Conservation (phyloP, 2,888 invertebrate genomes). For the Diaprepes abbreviatus region DNA sequence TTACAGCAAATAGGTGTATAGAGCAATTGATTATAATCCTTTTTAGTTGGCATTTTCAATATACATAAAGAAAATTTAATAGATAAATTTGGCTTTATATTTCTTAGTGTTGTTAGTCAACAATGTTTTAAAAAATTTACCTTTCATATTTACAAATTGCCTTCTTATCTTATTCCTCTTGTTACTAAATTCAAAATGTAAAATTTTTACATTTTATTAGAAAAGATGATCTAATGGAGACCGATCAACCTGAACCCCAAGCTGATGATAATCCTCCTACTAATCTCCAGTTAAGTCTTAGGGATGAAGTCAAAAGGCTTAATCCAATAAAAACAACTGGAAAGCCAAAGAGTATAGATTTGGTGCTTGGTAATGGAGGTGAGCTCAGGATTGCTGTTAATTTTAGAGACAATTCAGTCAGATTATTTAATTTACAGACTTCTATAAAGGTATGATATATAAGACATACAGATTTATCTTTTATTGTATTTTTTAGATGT, state of each 20-base stretch:
- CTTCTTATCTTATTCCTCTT: too few species aligned
- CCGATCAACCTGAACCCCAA: constrained; percentile 59
- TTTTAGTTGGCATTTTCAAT: too few species aligned
- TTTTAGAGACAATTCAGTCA: constrained; percentile 82
- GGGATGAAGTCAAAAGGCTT: constrained; percentile 81
- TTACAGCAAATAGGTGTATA: too few species aligned
- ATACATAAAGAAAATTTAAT: too few species aligned
- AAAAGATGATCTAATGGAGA: constrained; percentile 54
- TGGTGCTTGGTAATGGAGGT: constrained; percentile 79
- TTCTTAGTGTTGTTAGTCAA: too few species aligned
- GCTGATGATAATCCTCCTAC: constrained; percentile 1
- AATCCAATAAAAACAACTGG: constrained; percentile 75
- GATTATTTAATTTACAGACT: constrained; percentile 76
- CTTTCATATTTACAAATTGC: too few species aligned
- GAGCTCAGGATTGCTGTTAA: constrained; percentile 78
- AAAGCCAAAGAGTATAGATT: constrained; percentile 80
- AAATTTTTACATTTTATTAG: constrained; percentile 53
- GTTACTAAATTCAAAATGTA: too few species aligned
- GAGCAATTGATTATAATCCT: too few species aligned
- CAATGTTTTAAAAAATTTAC: too few species aligned
- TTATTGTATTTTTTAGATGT: too few species aligned
- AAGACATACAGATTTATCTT: too few species aligned
- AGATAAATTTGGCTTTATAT: too few species aligned
- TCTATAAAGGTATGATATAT: constrained; percentile 51
- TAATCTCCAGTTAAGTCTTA: constrained; percentile 69